These are phyloP conservation scores for Ceratina japonica DNA, from an alignment of 1,140 invertebrate species.

Conservation along the genomic window DNA sequence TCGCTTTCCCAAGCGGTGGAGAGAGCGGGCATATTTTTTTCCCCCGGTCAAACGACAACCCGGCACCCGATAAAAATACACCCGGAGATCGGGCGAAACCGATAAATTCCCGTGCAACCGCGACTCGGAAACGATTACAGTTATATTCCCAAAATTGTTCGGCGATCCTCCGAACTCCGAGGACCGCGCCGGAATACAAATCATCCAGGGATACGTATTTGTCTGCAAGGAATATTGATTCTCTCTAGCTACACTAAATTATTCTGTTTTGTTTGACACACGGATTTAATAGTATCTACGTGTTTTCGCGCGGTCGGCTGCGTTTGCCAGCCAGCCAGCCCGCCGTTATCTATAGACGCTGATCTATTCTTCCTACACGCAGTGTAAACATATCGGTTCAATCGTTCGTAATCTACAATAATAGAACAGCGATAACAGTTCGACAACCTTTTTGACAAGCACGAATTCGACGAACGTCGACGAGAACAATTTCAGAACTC, in stretches of 20 bases:
- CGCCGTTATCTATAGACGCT: too few relatives aligned
- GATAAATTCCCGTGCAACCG: conserved; percentile 15
- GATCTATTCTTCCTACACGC: too few relatives aligned
- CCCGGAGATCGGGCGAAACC: not conserved
- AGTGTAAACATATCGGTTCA: too few relatives aligned
- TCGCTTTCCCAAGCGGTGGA: not conserved
- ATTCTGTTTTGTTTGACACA: not conserved
- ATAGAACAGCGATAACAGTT: too few relatives aligned
- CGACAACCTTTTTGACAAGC: too few relatives aligned
- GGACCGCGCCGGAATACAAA: not conserved
- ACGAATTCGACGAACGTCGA: too few relatives aligned
- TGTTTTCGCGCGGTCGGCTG: too few relatives aligned
- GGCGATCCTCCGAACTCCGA: not conserved
- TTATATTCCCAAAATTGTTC: not conserved
- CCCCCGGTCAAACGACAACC: conserved; percentile 33
- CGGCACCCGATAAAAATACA: conserved; percentile 37
- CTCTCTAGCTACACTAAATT: not conserved
- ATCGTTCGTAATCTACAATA: too few relatives aligned
- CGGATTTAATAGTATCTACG: too few relatives aligned
- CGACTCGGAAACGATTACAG: conserved; percentile 3
- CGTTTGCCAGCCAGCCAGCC: too few relatives aligned
- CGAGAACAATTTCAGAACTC: conserved; percentile 59
- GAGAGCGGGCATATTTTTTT: not conserved
- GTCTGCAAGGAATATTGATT: conserved; percentile 1
- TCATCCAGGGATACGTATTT: not conserved